These are phyloP conservation scores for Glaucomys volans DNA, from an alignment of 2,113 vertebrate genomes.

Conservation along the genomic window DNA sequence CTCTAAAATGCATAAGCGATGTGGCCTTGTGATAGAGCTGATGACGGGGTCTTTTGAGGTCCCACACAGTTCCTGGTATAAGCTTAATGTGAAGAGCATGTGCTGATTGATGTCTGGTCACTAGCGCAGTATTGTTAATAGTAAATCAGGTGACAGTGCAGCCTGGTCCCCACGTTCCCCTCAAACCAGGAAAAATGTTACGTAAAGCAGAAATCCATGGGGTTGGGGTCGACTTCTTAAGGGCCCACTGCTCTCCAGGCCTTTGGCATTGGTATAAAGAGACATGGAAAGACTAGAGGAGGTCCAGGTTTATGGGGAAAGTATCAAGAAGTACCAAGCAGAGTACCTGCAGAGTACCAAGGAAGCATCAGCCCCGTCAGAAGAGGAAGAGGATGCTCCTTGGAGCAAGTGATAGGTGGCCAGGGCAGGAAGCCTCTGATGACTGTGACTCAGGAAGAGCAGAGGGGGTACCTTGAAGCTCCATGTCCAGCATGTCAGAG, in stretches of 20 bases:
- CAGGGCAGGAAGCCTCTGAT: neutral
- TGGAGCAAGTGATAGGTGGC: neutral
- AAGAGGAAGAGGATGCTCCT: neutral
- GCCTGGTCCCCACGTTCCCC: neutral
- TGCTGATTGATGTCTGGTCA: neutral
- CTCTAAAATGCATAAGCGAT: neutral
- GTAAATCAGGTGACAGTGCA: neutral
- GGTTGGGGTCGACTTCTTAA: neutral
- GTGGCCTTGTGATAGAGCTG: neutral
- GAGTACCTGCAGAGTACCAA: too few species aligned
- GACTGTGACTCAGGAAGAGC: neutral
- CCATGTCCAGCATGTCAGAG: neutral
- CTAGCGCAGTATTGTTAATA: neutral
- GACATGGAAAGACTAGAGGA: neutral
- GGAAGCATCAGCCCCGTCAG: neutral
- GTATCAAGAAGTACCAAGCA: neutral
- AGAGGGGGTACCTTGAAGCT: accelerated
- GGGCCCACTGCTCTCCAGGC: neutral
- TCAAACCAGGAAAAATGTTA: neutral
- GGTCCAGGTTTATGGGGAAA: neutral
- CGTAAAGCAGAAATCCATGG: neutral
- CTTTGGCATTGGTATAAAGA: neutral
- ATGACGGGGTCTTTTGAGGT: neutral
- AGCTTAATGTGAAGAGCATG: neutral
- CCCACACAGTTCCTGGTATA: neutral